These are phyloP conservation scores for Platyrinchus mystaceus DNA, from an alignment of 2,797 vertebrate species.

Conservation along the genomic window DNA sequence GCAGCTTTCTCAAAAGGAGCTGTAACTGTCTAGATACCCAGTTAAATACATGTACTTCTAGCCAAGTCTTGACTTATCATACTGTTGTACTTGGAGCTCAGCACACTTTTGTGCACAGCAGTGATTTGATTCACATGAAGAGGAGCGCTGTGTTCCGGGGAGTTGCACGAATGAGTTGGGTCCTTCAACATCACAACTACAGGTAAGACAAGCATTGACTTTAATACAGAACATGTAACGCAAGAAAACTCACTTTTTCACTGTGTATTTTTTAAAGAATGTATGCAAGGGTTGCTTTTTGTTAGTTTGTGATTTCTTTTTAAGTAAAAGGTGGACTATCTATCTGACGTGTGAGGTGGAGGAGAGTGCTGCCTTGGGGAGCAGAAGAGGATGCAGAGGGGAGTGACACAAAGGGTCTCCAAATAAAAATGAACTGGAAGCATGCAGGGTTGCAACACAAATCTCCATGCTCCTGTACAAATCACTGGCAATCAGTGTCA, in stretches of 20 bases:
- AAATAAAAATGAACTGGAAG: neutral
- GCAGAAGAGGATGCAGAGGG: neutral
- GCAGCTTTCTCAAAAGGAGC: neutral
- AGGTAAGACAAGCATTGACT: neutral
- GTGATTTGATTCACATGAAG: neutral
- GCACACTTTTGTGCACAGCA: neutral
- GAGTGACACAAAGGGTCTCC: neutral
- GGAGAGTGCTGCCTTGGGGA: neutral
- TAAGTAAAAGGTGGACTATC: neutral
- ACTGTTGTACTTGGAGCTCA: neutral
- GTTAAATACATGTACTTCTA: neutral
- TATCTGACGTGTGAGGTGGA: neutral
- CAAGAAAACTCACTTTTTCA: neutral
- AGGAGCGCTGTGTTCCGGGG: neutral
- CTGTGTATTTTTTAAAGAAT: neutral
- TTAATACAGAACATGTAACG: neutral
- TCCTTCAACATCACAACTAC: neutral
- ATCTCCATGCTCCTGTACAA: neutral
- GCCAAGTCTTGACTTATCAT: neutral
- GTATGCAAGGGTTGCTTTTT: neutral
- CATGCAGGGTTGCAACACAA: neutral
- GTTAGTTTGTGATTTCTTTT: neutral
- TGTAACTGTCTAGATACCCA: neutral
- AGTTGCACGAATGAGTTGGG: neutral
- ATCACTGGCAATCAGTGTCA: constrained; percentile 2